Conservation (phyloP, 2,797 vertebrate species). For the Rhinichthys osculus region DNA sequence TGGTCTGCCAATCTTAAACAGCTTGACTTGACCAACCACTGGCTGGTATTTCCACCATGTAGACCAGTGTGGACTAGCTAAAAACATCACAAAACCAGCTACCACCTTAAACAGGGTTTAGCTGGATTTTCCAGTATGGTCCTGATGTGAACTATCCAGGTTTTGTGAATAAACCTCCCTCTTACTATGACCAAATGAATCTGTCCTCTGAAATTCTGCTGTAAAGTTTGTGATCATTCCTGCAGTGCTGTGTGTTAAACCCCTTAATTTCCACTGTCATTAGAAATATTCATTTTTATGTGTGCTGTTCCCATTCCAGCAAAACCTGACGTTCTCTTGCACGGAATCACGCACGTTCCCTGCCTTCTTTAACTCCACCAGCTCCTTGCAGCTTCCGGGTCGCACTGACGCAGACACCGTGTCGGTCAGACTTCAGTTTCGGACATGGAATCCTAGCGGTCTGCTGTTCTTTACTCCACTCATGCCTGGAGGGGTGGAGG, state of each 20-base stretch:
- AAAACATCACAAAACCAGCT: not conserved
- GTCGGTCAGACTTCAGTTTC: constrained; percentile 91
- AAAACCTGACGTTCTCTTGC: constrained; percentile 93
- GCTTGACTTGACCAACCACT: not conserved
- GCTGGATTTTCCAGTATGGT: constrained; percentile 1
- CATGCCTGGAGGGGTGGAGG: constrained; percentile 89
- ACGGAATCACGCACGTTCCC: constrained; percentile 87
- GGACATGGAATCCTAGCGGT: constrained; percentile 94
- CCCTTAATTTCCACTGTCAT: not conserved
- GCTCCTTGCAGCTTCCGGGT: constrained; percentile 89
- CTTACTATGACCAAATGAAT: not conserved
- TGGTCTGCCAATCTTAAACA: not conserved
- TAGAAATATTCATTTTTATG: not conserved
- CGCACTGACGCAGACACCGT: constrained; percentile 85
- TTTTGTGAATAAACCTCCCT: constrained; percentile 9
- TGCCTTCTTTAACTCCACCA: constrained; percentile 94
- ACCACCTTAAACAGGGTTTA: constrained; percentile 2
- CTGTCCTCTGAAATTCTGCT: not conserved
- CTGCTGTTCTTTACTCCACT: constrained; percentile 89
- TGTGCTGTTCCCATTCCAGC: constrained; percentile 71
- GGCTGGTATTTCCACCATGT: not conserved
- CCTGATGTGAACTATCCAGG: not conserved
- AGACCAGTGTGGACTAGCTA: not conserved
- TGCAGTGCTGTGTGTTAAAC: not conserved
- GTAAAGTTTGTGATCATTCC: not conserved